Percentiles rank a stretch among this genome's conserved stretches.
These are phyloP conservation scores for Callimico goeldii DNA, from an alignment of 2,797 vertebrate genomes.

Conservation along the genomic window DNA sequence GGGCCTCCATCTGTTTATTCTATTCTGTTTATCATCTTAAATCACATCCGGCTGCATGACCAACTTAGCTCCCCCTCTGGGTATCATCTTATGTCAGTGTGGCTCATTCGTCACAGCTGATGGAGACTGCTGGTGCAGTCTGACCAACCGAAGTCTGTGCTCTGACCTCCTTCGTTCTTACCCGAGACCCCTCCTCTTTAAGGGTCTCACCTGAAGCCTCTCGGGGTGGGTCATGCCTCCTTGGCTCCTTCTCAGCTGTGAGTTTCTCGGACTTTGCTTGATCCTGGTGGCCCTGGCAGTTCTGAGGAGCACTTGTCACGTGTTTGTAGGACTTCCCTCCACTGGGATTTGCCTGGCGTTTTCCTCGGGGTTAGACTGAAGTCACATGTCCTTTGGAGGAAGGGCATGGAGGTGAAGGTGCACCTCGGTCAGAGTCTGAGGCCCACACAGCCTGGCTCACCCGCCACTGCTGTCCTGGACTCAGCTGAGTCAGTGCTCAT, in stretches of 20 bases:
- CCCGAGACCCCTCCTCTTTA: accelerated
- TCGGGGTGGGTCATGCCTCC: accelerated
- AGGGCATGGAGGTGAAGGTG: too few species aligned
- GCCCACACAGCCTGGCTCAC: background rate
- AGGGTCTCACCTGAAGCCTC: accelerated
- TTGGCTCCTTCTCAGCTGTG: too few species aligned
- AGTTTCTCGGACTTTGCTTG: background rate
- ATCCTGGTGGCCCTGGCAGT: background rate
- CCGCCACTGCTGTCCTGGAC: too few species aligned
- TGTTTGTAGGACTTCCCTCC: too few species aligned
- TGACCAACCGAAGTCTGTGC: accelerated
- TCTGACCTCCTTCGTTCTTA: background rate
- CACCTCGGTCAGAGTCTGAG: background rate
- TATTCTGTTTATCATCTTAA: background rate
- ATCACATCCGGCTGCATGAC: too few species aligned
- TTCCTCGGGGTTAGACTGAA: background rate
- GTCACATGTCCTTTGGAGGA: accelerated
- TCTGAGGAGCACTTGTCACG: background rate
- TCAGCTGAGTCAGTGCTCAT: background rate
- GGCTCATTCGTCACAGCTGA: too few species aligned
- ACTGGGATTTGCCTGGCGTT: background rate
- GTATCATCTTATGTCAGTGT: accelerated
- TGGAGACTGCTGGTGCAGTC: accelerated
- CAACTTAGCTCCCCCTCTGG: too few species aligned
- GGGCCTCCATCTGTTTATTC: background rate